Base-by-base conservation (phyloP, 2,113 vertebrate genomes). In the Poeciliopsis occidentalis region DNA sequence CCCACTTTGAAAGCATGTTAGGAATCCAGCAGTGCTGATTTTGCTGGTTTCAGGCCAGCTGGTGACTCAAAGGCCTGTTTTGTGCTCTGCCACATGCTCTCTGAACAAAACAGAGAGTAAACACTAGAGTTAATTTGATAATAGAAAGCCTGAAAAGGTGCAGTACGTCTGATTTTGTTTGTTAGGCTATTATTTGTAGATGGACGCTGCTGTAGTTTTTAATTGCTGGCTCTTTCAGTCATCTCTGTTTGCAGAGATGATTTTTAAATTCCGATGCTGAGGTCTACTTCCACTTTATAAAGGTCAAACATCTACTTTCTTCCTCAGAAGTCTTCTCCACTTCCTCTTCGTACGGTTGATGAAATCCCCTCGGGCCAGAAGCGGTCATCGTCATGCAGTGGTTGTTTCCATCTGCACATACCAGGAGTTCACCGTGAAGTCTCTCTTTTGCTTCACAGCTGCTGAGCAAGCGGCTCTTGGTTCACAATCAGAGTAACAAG, bases 391-490 rank as follows among this genome's bases (percentile, higher is more conserved):
- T 54, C 71, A 71, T 32, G 13, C 22, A 37, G n/a, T 34, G 17
- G 44, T 62, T 80, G 73, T 82, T 80, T 88, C 78, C 68, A 12
- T 75, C 75, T 60, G 79, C 79, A 85, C 85, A 89, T 78, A 74
- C 85, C 79, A 78, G 76, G 76, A 81, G 74, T 81, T 76, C 60
- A 4, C 79, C 78, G 66, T 4, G 12, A 84, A 86, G 69, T 84
- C 57, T 29, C 68, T 30, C 74, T 60, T 44, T 71, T 71, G 70
- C 74, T 68, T 64, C 15, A 8, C 67, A 2, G 64, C 83, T 89
- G 85, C 89, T 77, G 83, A 92, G 67, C 80, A 84, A 87, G 84
- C 86, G 86, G 81, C 81, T 70, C 74, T 72, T 68, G 76, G 76
- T 79, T 69, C 68, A 69, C n/a, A 85, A 73, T 85, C 64, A 69